Evolutionary conservation across 1,140 invertebrate species (phyloP).

Genomic region (Paraescarpia echinospica): DNA sequence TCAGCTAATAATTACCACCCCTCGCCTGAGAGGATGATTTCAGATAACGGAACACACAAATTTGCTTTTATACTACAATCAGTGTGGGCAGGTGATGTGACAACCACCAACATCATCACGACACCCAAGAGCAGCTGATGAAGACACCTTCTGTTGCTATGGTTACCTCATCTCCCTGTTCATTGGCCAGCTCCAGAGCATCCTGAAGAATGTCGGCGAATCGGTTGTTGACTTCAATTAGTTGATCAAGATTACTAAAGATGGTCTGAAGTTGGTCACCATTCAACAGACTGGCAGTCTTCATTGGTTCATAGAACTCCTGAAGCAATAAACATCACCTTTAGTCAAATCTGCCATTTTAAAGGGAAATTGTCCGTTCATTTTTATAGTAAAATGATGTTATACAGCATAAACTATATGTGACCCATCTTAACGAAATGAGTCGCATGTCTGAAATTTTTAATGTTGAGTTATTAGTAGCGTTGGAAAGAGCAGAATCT

Average conservation of each 20-base stretch:
- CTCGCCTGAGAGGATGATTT: background rate
- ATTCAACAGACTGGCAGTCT: constrained; percentile 74
- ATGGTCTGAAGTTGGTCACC: constrained; percentile 75
- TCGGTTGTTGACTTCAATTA: constrained; percentile 83
- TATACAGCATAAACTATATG: too few relatives aligned
- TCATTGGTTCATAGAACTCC: constrained; percentile 91
- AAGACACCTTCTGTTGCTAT: too few relatives aligned
- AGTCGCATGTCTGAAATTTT: too few relatives aligned
- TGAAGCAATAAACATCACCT: constrained; percentile 58
- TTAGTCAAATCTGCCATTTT: background rate
- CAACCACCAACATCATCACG: too few relatives aligned
- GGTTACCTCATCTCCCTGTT: constrained; percentile 69
- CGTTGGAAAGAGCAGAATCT: too few relatives aligned
- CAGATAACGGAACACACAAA: background rate
- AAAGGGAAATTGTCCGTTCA: too few relatives aligned
- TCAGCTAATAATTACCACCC: background rate
- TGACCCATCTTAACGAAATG: too few relatives aligned
- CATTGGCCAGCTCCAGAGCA: constrained; percentile 80
- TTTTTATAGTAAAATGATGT: too few relatives aligned
- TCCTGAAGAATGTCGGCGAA: constrained; percentile 84
- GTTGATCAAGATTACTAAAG: constrained; percentile 91
- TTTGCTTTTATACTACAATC: too few relatives aligned
- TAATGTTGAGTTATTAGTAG: too few relatives aligned
- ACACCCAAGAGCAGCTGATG: too few relatives aligned
- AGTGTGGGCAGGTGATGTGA: too few relatives aligned